Evolutionary conservation across 1,140 invertebrate species (phyloP).

Genomic region (Helicoverpa zea): DNA sequence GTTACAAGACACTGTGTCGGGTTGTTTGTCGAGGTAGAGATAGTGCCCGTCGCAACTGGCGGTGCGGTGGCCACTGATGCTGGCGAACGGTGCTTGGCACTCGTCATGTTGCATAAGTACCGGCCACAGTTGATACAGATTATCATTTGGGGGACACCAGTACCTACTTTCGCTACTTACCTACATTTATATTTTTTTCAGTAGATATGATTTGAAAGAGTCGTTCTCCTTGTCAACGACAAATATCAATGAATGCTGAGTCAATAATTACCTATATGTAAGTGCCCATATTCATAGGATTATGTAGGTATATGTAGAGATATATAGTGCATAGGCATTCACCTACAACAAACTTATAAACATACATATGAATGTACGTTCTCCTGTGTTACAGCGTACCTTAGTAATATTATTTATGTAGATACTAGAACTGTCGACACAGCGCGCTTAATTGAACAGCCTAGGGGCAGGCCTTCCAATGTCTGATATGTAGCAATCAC

Average conservation of each 20-base stretch:
- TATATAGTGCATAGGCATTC: too few relatives aligned
- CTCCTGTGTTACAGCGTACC: too few relatives aligned
- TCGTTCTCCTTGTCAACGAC: slow-evolving; percentile 37
- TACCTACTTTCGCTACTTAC: slow-evolving; percentile 79
- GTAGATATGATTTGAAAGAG: slow-evolving; percentile 39
- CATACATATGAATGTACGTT: too few relatives aligned
- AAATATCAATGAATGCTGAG: neutral
- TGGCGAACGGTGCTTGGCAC: slow-evolving; percentile 68
- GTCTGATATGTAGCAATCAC: too few relatives aligned
- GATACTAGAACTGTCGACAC: too few relatives aligned
- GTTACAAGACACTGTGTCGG: slow-evolving; percentile 57
- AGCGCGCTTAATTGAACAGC: too few relatives aligned
- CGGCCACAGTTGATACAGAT: slow-evolving; percentile 79
- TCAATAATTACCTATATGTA: neutral
- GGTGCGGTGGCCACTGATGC: slow-evolving; percentile 68
- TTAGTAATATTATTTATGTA: too few relatives aligned
- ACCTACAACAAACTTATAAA: too few relatives aligned
- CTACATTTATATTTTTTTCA: slow-evolving; percentile 50
- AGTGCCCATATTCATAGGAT: neutral
- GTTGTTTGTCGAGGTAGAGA: slow-evolving; percentile 40
- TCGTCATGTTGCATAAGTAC: slow-evolving; percentile 80
- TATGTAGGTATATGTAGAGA: neutral
- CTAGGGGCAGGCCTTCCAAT: too few relatives aligned
- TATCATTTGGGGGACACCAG: slow-evolving; percentile 84
- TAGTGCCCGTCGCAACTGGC: slow-evolving; percentile 57